Conservation (phyloP, 2,113 vertebrate species). For the Mus pahari region DNA sequence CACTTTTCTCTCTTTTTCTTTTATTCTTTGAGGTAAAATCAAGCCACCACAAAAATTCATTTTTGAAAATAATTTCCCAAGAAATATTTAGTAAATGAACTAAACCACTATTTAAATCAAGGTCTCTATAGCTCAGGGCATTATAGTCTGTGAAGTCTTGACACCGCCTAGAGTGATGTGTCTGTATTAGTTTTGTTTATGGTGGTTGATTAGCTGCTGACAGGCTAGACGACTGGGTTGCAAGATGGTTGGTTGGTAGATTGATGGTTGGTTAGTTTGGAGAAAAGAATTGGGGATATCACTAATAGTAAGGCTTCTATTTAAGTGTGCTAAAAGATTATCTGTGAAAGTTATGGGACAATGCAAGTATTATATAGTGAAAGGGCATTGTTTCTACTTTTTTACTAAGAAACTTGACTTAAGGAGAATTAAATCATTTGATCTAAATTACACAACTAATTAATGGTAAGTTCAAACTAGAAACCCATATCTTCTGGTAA, state of each 20-base stretch:
- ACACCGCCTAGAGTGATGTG: neutral
- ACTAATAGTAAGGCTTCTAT: neutral
- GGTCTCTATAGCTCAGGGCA: neutral
- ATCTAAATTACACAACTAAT: conserved; percentile 48
- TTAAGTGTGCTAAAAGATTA: neutral
- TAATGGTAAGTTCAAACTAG: conserved; percentile 40
- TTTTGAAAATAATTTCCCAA: neutral
- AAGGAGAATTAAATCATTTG: conserved; percentile 48
- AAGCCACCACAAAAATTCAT: neutral
- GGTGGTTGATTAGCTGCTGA: neutral
- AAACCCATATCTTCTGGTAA: conserved; percentile 38
- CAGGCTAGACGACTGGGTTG: no score
- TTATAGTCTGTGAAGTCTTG: conserved; percentile 20
- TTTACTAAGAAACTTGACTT: conserved; percentile 34
- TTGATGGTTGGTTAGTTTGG: neutral
- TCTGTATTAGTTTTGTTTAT: neutral
- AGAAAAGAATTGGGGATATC: no score
- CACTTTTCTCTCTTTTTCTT: neutral
- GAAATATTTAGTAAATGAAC: conserved; percentile 2
- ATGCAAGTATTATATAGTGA: conserved; percentile 1
- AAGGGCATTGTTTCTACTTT: neutral
- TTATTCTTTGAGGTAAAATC: neutral
- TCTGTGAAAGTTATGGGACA: neutral
- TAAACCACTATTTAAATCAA: conserved; percentile 44
- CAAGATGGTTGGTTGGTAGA: neutral